Percentiles rank a stretch among this genome's conserved stretches.
Evolutionary conservation across 2,888 invertebrate genomes (phyloP).

Genomic region (Aphodius sticticus): DNA sequence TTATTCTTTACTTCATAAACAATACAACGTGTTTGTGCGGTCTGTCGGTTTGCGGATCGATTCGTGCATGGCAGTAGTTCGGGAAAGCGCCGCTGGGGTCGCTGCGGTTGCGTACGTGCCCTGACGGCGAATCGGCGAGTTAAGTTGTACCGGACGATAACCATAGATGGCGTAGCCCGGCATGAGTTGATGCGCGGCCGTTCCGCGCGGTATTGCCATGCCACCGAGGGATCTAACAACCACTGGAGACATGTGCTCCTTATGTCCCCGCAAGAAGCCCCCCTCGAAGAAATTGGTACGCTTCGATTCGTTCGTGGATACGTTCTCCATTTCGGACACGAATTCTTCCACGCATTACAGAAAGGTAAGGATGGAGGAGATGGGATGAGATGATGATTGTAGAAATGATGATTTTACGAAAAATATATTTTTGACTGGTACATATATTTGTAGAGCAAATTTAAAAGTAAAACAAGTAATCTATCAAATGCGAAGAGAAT

Average conservation of each 20-base stretch:
- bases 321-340: constrained; percentile 67
- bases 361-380: constrained; percentile 40
- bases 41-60: background rate
- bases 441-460: background rate
- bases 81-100: background rate
- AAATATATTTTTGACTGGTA: too few species aligned
- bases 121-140: constrained; percentile 6
- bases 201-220: constrained; percentile 52
- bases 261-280: constrained; percentile 66
- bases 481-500: background rate
- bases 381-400: background rate
- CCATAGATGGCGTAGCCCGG: constrained; percentile 32
- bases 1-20: background rate
- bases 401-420: background rate
- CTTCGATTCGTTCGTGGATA: constrained; percentile 70
- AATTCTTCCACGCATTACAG: constrained; percentile 39
- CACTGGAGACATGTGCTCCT: constrained; percentile 66
- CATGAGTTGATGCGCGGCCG: constrained; percentile 29
- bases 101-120: background rate
- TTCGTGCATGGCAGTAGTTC: background rate
- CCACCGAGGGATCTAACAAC: constrained; percentile 59
- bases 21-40: background rate
- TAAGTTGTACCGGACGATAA: constrained; percentile 21
- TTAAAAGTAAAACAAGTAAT: background rate
- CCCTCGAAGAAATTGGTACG: constrained; percentile 67